These are phyloP conservation scores for Rapana venosa DNA, from an alignment of 2,888 invertebrate genomes.

Conservation along the genomic window DNA sequence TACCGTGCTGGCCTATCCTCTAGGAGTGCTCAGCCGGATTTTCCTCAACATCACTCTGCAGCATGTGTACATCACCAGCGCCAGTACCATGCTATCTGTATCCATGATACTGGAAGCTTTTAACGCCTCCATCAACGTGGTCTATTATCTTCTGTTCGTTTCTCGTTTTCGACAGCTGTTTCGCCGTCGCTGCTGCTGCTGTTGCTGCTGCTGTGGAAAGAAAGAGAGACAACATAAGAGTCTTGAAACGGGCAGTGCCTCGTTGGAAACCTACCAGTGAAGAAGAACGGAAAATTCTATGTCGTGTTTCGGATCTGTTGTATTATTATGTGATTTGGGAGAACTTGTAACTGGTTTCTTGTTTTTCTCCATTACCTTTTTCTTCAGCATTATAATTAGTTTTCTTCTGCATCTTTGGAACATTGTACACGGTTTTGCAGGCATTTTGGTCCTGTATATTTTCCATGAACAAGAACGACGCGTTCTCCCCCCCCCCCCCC, in stretches of 20 bases:
- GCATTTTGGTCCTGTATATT: too few species aligned
- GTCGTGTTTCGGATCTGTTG: neutral
- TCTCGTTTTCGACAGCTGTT: constrained; percentile 7
- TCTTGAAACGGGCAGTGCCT: neutral
- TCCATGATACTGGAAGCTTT: neutral
- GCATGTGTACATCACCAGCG: neutral
- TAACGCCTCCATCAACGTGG: constrained; percentile 14
- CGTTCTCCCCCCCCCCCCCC: too few species aligned
- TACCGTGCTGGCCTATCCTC: neutral
- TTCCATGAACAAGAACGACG: too few species aligned
- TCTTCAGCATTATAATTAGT: too few species aligned
- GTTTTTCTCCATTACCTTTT: too few species aligned
- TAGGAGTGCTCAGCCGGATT: neutral
- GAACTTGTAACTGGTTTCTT: too few species aligned
- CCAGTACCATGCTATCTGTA: neutral
- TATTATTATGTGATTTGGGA: too few species aligned
- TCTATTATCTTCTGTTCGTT: neutral
- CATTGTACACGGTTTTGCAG: too few species aligned
- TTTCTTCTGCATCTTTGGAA: too few species aligned
- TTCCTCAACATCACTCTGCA: neutral
- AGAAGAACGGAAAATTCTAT: neutral
- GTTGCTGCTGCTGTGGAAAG: neutral
- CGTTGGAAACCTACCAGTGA: neutral
- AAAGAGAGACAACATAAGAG: neutral
- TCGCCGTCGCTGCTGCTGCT: neutral